Evolutionary conservation across 2,797 vertebrate species (phyloP).

Genomic region (Adrianichthys oophorus): DNA sequence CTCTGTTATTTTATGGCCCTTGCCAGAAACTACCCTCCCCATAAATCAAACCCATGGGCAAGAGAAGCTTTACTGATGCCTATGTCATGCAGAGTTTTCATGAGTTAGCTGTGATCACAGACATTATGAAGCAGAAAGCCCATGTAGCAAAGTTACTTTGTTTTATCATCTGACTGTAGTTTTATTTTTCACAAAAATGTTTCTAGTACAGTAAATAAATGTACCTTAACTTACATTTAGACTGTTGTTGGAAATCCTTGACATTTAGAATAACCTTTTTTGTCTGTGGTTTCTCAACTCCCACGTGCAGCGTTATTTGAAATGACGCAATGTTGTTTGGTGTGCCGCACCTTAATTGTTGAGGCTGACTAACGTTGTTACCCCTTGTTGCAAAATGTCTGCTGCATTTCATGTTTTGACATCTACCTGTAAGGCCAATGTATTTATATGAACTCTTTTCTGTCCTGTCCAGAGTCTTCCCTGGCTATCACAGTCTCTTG

Average conservation of each 20-base stretch:
- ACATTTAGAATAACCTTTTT: background rate
- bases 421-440: background rate
- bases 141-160: too few species aligned
- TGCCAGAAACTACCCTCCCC: too few species aligned
- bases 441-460: background rate
- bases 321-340: constrained; percentile 26
- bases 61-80: too few species aligned
- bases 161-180: too few species aligned
- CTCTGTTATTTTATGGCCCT: too few species aligned
- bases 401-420: background rate
- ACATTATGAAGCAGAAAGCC: too few species aligned
- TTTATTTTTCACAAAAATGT: too few species aligned
- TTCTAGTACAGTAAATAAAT: too few species aligned
- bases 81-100: too few species aligned
- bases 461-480: constrained; percentile 62
- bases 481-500: constrained; percentile 78
- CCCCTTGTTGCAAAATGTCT: constrained; percentile 1
- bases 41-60: too few species aligned
- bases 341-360: constrained; percentile 7
- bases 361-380: background rate
- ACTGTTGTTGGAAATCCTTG: background rate
- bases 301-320: constrained; percentile 32
- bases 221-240: background rate
- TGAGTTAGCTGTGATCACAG: too few species aligned
- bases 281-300: constrained; percentile 33